Evolutionary conservation across 1,140 invertebrate species (phyloP).

Genomic region (Ridgeia piscesae): DNA sequence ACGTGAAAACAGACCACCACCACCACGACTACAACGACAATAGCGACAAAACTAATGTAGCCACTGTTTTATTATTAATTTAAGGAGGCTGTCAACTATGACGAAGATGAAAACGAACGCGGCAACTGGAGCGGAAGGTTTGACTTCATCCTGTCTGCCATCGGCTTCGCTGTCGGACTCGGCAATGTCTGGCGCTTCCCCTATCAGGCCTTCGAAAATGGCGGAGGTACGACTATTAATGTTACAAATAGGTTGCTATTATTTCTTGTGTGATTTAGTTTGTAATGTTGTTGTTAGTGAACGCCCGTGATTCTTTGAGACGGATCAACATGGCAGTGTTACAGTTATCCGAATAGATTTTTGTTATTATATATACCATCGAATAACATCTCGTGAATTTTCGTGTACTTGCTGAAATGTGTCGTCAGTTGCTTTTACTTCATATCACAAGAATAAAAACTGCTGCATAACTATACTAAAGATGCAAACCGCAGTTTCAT

Average conservation of each 20-base stretch:
- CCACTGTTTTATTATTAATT: too few relatives aligned
- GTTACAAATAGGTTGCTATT: not conserved
- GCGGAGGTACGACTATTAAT: conserved; percentile 65
- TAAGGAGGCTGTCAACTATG: not conserved
- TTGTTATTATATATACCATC: not conserved
- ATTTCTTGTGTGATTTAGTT: not conserved
- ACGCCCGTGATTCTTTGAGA: not conserved
- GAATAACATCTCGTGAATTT: not conserved
- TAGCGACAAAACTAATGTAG: too few relatives aligned
- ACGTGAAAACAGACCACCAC: too few relatives aligned
- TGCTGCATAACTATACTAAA: not conserved
- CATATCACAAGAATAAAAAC: not conserved
- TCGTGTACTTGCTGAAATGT: not conserved
- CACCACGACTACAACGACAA: too few relatives aligned
- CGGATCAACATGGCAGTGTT: too few relatives aligned
- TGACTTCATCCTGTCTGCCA: conserved; percentile 56
- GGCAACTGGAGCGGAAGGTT: conserved; percentile 63
- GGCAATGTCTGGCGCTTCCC: conserved; percentile 69
- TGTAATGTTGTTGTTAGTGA: not conserved
- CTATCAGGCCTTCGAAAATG: conserved; percentile 88
- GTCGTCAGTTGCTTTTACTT: not conserved
- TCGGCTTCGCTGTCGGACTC: conserved; percentile 54
- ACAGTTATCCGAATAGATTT: too few relatives aligned
- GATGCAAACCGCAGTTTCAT: too few relatives aligned
- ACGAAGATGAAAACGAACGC: conserved; percentile 47